A percentile compares a stretch with the other conserved stretches of the same genome.
phyloP scores from a whole-genome alignment of 2,113 vertebrate genomes.

The Promerops cafer region DNA sequence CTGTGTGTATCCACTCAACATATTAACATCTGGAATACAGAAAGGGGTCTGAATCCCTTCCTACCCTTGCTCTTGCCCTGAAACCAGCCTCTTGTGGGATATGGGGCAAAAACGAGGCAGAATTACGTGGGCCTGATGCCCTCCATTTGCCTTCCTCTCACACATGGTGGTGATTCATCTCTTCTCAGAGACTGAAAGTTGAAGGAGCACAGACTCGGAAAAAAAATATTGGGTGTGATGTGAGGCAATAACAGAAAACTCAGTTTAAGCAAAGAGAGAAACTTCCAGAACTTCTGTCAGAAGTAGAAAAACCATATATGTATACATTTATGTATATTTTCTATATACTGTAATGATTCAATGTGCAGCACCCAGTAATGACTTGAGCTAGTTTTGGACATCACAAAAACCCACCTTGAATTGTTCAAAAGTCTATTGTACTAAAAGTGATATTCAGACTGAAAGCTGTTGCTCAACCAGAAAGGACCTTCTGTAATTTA shows the following conservation, averaged over 20 bases:
- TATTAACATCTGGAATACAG: neutral
- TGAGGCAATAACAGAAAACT: neutral
- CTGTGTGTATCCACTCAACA: neutral
- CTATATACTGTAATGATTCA: neutral
- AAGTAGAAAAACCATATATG: neutral
- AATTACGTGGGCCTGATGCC: accelerated
- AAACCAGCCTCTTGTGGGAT: neutral
- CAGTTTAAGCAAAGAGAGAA: neutral
- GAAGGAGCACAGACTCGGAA: neutral
- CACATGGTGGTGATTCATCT: neutral
- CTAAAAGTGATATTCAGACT: neutral
- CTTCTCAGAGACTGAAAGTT: neutral
- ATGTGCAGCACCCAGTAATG: neutral
- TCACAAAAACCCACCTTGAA: neutral
- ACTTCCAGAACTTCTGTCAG: neutral
- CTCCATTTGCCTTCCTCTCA: neutral
- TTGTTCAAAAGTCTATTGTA: neutral
- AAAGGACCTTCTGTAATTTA: constrained; percentile 11
- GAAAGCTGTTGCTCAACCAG: constrained; percentile 7
- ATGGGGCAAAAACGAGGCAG: neutral
- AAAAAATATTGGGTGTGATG: neutral
- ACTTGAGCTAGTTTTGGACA: neutral
- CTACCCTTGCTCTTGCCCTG: neutral
- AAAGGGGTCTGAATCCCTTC: neutral
- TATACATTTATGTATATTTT: neutral